These are phyloP conservation scores for Brachionus calyciflorus DNA, from an alignment of 1,140 invertebrate species.

Conservation along the genomic window DNA sequence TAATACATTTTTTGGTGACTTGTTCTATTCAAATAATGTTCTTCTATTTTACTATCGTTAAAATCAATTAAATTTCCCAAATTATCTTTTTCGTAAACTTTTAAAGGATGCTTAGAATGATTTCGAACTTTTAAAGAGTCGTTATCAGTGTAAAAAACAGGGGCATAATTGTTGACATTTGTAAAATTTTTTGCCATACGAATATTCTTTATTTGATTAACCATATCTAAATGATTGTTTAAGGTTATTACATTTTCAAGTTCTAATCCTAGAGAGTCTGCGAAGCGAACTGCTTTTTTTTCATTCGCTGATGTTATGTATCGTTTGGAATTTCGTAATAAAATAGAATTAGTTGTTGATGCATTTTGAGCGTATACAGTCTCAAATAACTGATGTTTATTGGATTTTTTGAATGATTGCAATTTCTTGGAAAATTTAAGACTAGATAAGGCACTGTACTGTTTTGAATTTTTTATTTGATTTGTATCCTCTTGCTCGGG, in stretches of 20 bases:
- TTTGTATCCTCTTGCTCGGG: background rate
- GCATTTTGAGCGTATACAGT: background rate
- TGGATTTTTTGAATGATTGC: background rate
- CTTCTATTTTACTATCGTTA: background rate
- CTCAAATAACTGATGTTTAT: background rate
- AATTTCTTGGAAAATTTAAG: background rate
- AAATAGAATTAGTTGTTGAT: slow-evolving; percentile 11
- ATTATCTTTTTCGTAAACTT: background rate
- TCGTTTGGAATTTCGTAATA: background rate
- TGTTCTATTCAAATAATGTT: background rate
- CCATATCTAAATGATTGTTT: background rate
- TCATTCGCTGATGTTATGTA: background rate
- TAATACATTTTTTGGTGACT: background rate
- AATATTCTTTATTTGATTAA: background rate
- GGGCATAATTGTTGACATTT: background rate
- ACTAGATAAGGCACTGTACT: background rate
- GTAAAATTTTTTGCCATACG: background rate
- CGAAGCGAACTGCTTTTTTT: slow-evolving; percentile 43
- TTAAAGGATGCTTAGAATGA: background rate
- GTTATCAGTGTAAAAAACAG: background rate
- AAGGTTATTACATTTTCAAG: slow-evolving; percentile 25
- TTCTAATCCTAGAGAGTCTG: slow-evolving; percentile 20
- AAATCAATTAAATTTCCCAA: background rate
- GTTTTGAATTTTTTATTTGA: background rate
- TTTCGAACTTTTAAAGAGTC: background rate